Conservation (phyloP, 2,797 vertebrate species). For the Parotocinclus haroldoi region DNA sequence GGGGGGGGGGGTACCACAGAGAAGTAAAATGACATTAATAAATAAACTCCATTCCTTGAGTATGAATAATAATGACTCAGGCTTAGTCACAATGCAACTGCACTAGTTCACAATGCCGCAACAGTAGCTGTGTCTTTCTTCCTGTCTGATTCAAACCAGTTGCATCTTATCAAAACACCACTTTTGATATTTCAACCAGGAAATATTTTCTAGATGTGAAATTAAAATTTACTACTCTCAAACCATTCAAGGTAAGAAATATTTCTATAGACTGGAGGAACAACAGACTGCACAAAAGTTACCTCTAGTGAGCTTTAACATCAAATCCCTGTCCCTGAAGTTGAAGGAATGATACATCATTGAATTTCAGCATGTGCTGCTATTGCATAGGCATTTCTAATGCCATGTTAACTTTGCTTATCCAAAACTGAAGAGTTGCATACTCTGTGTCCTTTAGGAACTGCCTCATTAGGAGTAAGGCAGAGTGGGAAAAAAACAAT, state of each 20-base stretch:
- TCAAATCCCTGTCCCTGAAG: neutral
- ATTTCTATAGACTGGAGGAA: neutral
- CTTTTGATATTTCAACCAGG: neutral
- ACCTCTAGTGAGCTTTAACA: neutral
- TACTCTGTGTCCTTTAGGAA: constrained; percentile 17
- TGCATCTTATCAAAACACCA: constrained; percentile 10
- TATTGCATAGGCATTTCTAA: constrained; percentile 18
- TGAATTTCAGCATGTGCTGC: neutral
- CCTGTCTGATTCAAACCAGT: constrained; percentile 43
- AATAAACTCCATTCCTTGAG: constrained; percentile 21
- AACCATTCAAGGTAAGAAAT: neutral
- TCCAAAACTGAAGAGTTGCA: neutral
- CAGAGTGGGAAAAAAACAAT: constrained; percentile 41
- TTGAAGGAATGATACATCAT: neutral
- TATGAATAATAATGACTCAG: constrained; percentile 43
- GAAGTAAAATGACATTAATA: constrained; percentile 14
- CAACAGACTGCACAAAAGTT: too few species aligned
- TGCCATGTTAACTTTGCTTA: constrained; percentile 22
- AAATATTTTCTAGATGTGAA: neutral
- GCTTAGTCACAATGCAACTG: constrained; percentile 23
- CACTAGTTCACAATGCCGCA: constrained; percentile 10
- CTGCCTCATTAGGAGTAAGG: constrained; percentile 11
- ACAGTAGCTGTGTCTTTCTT: constrained; percentile 27
- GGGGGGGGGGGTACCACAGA: too few species aligned
- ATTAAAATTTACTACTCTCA: neutral